Base-by-base conservation (phyloP, 2,888 invertebrate species). In the Ormyrus thymus region DNA sequence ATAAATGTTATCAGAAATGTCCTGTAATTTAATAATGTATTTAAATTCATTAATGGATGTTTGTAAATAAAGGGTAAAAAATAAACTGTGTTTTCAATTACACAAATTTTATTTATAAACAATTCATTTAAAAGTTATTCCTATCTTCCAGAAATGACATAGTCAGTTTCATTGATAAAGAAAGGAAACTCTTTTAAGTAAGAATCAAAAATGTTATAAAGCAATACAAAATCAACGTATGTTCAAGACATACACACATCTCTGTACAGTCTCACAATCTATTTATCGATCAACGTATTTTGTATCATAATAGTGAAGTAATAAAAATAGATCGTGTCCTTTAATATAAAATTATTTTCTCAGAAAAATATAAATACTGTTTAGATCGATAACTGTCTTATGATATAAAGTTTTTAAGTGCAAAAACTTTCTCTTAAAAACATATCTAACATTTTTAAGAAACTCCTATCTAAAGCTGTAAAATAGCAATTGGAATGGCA, bases 101-200 rank as follows among this genome's bases (percentile, higher is more conserved):
- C 51, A 43, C 59, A 15, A 75, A 72, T 64, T 81, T 82, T 83
- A 81, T 81, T 82, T 82, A 83, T 81, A 84, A 83, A 84, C 75
- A 80, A 77, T 76, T 77, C 76, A 84, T 83, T 69, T 58, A 76
- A 76, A 73, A 73, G 50, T 43, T 81, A 81, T 73, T 82, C 66
- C 61, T 79, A 65, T 74, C 10, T 72, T 72, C 75, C 51, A 64
- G 62, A 76, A 15, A 59, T 76, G 76, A 66, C 78, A 61, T 9
- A 62, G 74, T 79, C 69, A 70, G 59, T 75, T 55, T 72, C 59
- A 77, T 77, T 13, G 1, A 56, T 56, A 61, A 69, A 55, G 65
- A 53, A 45, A 29, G 64, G 53, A 72, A 73, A 69, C 43, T 58
- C 56, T 56, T 65, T 46, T 61, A 70, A 65, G 15, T 61, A 45